Percentiles rank a stretch among this genome's conserved stretches.
Conservation (phyloP, 1,140 invertebrate species). For the Trissolcus basalis region DNA sequence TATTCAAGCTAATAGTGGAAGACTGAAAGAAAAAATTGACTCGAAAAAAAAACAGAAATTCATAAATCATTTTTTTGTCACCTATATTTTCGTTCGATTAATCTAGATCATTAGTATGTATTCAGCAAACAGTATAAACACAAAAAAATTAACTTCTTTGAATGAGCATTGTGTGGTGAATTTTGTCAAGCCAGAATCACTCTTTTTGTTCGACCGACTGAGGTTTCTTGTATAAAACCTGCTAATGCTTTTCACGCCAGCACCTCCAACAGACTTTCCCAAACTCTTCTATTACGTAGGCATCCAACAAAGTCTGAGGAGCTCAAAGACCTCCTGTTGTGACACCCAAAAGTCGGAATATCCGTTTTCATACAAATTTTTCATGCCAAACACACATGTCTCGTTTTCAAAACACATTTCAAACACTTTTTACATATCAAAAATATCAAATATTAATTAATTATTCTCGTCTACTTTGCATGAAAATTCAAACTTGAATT, state of each 20-base stretch:
- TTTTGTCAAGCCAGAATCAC: no score
- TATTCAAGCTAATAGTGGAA: no score
- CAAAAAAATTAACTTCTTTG: no score
- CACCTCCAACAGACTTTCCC: constrained; percentile 16
- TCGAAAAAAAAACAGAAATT: no score
- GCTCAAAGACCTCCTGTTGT: constrained; percentile 21
- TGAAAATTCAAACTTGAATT: no score
- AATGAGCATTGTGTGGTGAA: no score
- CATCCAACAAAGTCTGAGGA: constrained; percentile 10
- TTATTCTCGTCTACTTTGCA: not conserved
- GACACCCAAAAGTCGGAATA: constrained; percentile 28
- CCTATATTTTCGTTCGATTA: no score
- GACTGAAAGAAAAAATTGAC: no score
- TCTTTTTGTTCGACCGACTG: not conserved
- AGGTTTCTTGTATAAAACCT: not conserved
- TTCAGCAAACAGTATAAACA: no score
- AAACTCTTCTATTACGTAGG: constrained; percentile 9
- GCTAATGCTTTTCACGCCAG: constrained; percentile 11
- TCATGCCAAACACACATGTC: constrained; percentile 27
- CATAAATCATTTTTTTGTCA: no score
- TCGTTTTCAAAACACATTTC: constrained; percentile 17
- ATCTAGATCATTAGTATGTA: no score
- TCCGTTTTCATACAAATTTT: constrained; percentile 37
- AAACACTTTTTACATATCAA: constrained; percentile 15
- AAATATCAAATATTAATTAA: constrained; percentile 11